Evolutionary conservation across 2,888 invertebrate genomes (phyloP).

Genomic region (Deilephila elpenor): DNA sequence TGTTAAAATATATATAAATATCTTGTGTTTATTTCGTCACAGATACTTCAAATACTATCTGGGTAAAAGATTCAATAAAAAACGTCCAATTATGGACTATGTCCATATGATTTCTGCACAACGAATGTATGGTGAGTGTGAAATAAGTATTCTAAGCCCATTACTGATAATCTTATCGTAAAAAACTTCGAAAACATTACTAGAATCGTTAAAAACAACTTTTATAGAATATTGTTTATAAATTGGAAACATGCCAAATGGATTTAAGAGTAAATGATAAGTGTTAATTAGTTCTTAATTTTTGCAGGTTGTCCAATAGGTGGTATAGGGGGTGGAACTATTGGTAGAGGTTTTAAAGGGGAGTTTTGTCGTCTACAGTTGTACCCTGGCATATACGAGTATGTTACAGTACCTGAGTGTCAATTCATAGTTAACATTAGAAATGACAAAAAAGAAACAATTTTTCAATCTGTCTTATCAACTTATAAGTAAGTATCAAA

Average conservation of each 20-base stretch:
- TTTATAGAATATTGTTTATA: too few relatives aligned
- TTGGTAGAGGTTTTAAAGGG: slow-evolving; percentile 96
- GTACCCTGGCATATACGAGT: slow-evolving; percentile 94
- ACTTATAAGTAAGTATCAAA: slow-evolving; percentile 87
- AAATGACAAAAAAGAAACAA: slow-evolving; percentile 86
- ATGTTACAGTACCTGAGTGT: slow-evolving; percentile 92
- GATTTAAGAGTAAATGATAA: too few relatives aligned
- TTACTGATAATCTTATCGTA: not conserved
- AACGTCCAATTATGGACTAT: slow-evolving; percentile 92
- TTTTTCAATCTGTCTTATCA: slow-evolving; percentile 92
- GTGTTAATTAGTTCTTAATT: slow-evolving; percentile 17
- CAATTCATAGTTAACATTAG: slow-evolving; percentile 96
- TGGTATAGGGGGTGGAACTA: slow-evolving; percentile 86
- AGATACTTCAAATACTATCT: slow-evolving; percentile 91
- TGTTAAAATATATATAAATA: not conserved
- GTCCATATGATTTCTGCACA: slow-evolving; percentile 88
- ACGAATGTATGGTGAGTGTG: slow-evolving; percentile 91
- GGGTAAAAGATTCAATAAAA: slow-evolving; percentile 86
- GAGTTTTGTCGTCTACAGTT: slow-evolving; percentile 97
- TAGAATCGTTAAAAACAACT: too few relatives aligned
- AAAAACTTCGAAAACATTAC: not conserved
- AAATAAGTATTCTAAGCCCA: too few relatives aligned
- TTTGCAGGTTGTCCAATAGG: slow-evolving; percentile 86
- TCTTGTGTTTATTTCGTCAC: slow-evolving; percentile 47
- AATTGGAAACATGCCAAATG: too few relatives aligned